These are phyloP conservation scores for Chaetura pelagica DNA, from an alignment of 2,113 vertebrate species.

Conservation along the genomic window DNA sequence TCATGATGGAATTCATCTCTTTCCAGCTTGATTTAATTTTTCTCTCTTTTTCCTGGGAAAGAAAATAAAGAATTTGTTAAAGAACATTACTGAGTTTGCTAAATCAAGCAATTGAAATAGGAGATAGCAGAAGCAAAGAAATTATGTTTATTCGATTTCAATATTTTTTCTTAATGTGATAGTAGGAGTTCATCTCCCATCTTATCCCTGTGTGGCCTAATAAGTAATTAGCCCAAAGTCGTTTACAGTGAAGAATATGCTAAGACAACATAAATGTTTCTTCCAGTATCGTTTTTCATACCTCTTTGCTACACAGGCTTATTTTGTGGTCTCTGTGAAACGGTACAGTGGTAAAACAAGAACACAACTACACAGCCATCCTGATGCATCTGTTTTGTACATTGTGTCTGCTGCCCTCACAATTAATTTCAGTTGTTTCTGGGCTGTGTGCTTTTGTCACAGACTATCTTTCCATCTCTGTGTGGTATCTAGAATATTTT, in stretches of 20 bases:
- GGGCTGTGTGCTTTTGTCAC: neutral
- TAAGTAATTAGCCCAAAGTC: slow-evolving; percentile 14
- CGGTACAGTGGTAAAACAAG: neutral
- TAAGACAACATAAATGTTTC: slow-evolving; percentile 15
- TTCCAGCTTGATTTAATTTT: neutral
- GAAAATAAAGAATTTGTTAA: slow-evolving; percentile 10
- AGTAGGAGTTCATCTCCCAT: slow-evolving; percentile 22
- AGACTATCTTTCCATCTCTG: neutral
- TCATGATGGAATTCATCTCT: neutral
- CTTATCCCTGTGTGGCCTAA: neutral
- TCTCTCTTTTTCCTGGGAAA: neutral
- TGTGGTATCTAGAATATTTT: neutral
- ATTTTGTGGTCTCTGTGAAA: neutral
- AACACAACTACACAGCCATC: neutral
- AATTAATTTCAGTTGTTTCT: slow-evolving; percentile 20
- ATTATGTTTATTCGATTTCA: slow-evolving; percentile 23
- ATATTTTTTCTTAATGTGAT: slow-evolving; percentile 31
- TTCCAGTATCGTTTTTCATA: neutral
- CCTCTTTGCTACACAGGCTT: neutral
- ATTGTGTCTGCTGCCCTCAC: neutral
- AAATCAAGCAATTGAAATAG: neutral
- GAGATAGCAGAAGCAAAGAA: slow-evolving; percentile 16
- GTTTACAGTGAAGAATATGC: neutral
- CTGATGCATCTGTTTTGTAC: slow-evolving; percentile 48
- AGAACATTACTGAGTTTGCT: neutral